Percentiles rank a stretch among this genome's conserved stretches.
phyloP scores from a whole-genome alignment of 2,113 vertebrate species.

The Psilopogon haemacephalus region DNA sequence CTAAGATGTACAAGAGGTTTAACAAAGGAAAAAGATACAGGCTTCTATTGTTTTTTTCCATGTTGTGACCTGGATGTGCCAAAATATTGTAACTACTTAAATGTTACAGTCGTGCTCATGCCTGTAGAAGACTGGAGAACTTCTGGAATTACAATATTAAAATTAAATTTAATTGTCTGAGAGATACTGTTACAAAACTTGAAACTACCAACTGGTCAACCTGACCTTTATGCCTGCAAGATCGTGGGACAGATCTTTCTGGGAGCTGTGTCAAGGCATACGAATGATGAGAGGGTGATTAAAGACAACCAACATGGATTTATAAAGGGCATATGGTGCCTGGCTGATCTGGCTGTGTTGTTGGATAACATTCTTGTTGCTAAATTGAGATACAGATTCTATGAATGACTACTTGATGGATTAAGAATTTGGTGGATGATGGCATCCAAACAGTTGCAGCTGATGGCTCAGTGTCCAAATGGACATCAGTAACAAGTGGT shows the following conservation, averaged over 20 bases:
- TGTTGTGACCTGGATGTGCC: not conserved
- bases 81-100: not conserved
- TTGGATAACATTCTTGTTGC: no score
- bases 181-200: not conserved
- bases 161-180: not conserved
- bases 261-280: no score
- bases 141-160: not conserved
- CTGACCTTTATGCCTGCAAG: no score
- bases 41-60: not conserved
- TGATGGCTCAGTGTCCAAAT: not conserved
- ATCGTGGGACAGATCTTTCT: no score
- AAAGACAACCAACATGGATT: no score
- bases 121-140: not conserved
- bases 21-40: not conserved
- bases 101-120: not conserved
- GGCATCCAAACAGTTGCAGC: not conserved
- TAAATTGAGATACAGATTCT: not conserved
- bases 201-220: no score
- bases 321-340: no score
- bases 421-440: not conserved
- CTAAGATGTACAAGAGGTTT: not conserved
- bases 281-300: no score
- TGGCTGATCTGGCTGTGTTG: no score
- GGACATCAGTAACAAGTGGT: not conserved
- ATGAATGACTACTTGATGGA: not conserved